phyloP scores from a whole-genome alignment of 2,113 vertebrate genomes.

The Nycticorax nycticorax region DNA sequence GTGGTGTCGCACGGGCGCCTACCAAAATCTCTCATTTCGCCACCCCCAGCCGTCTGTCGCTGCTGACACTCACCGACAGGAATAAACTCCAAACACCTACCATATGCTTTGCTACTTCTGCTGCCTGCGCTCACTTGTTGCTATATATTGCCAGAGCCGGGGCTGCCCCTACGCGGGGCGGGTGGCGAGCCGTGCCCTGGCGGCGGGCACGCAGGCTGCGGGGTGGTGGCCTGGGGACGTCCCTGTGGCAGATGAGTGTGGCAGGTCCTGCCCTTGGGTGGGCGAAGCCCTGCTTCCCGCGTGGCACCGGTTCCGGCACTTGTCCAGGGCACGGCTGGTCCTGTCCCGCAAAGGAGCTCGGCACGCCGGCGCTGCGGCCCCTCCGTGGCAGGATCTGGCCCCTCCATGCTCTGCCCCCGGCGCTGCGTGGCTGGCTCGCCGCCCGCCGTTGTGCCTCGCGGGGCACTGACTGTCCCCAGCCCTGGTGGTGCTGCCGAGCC shows the following conservation, averaged over 20 bases:
- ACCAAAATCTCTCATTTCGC: not conserved
- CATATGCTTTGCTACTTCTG: conserved; percentile 46
- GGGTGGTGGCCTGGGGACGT: fast-evolving
- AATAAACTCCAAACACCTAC: conserved; percentile 59
- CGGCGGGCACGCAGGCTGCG: fast-evolving
- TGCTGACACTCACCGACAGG: conserved; percentile 36
- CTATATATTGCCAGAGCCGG: not conserved
- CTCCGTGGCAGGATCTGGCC: fast-evolving
- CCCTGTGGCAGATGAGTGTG: fast-evolving
- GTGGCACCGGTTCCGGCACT: fast-evolving
- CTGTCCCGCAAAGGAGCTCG: not conserved
- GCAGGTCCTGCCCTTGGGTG: not conserved
- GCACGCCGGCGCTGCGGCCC: fast-evolving
- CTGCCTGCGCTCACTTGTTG: conserved; percentile 13
- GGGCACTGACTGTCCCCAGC: not conserved
- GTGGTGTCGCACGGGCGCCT: conserved; percentile 22
- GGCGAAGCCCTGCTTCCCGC: fast-evolving
- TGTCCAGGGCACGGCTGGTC: fast-evolving
- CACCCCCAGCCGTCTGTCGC: conserved; percentile 59
- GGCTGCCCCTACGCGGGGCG: not conserved
- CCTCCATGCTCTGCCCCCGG: not conserved
- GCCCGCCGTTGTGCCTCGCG: fast-evolving
- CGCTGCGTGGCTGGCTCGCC: fast-evolving
- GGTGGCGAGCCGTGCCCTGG: not conserved
- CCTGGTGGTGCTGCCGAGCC: fast-evolving